Conservation (phyloP, 2,113 vertebrate genomes). For the Atractosteus spatula region DNA sequence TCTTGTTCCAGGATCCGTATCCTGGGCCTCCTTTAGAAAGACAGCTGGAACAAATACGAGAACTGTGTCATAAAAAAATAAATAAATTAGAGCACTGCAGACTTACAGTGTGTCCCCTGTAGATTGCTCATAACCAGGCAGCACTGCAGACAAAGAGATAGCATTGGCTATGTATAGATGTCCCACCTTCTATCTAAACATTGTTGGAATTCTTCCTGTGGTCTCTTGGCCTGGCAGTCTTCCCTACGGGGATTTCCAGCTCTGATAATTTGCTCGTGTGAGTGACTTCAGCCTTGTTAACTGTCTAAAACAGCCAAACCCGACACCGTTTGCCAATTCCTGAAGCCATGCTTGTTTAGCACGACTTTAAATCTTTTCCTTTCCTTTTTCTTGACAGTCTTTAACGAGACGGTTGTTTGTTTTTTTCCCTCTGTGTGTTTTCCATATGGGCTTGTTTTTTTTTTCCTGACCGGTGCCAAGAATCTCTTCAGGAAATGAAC, state of each 20-base stretch:
- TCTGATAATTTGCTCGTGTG: not conserved
- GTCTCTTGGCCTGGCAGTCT: constrained; percentile 17
- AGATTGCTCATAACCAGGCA: not conserved
- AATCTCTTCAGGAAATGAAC: no score
- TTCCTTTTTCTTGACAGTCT: not conserved
- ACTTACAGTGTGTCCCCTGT: not conserved
- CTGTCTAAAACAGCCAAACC: not conserved
- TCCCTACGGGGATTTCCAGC: constrained; percentile 31
- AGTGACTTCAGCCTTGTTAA: not conserved
- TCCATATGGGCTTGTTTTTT: not conserved
- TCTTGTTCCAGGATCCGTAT: not conserved
- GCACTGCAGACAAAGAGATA: constrained; percentile 13
- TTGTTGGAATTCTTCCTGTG: constrained; percentile 26
- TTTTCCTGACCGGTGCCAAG: not conserved
- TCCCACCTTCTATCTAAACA: constrained; percentile 24
- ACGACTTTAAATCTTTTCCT: no score
- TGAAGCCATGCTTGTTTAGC: no score
- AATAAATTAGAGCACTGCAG: not conserved
- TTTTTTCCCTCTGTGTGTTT: not conserved
- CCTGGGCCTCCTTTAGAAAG: not conserved
- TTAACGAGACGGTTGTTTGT: not conserved
- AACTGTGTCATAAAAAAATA: not conserved
- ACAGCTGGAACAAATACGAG: not conserved
- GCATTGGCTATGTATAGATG: constrained; percentile 19
- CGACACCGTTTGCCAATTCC: not conserved